A percentile compares a stretch with the other conserved stretches of the same genome.
These are phyloP conservation scores for Protomyctophum bolini DNA, from an alignment of 2,113 vertebrate genomes.

Conservation along the genomic window DNA sequence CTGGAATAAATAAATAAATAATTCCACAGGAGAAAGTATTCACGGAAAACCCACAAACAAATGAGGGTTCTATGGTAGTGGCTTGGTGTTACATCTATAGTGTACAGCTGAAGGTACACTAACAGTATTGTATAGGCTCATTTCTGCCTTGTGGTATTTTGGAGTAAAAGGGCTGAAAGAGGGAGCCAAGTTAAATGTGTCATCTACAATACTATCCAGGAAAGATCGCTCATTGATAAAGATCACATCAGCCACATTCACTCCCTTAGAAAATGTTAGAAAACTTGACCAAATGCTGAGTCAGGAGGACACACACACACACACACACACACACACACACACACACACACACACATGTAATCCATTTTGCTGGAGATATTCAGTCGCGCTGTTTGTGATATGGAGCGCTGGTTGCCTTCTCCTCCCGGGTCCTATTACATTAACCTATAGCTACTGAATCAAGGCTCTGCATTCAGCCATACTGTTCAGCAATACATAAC, in stretches of 20 bases:
- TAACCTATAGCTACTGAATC: slow-evolving; percentile 43
- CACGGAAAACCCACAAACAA: slow-evolving; percentile 9
- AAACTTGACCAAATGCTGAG: slow-evolving; percentile 43
- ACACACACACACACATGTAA: not conserved
- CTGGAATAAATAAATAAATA: not conserved
- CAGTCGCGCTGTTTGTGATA: slow-evolving; percentile 35
- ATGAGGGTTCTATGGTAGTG: slow-evolving; percentile 41
- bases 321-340: too few relatives aligned
- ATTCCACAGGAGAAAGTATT: slow-evolving; percentile 1
- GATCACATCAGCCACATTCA: slow-evolving; percentile 54
- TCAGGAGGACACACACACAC: slow-evolving; percentile 19
- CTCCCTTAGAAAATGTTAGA: slow-evolving; percentile 54
- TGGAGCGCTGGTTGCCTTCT: slow-evolving; percentile 8
- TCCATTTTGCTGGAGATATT: slow-evolving; percentile 45
- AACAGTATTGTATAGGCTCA: slow-evolving; percentile 33
- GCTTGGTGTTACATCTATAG: slow-evolving; percentile 37
- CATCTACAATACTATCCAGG: slow-evolving; percentile 24
- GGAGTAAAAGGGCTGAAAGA: slow-evolving; percentile 2
- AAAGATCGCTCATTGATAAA: slow-evolving; percentile 57
- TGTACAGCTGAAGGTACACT: slow-evolving; percentile 3
- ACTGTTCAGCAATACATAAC: not conserved
- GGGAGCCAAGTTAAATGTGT: slow-evolving; percentile 42
- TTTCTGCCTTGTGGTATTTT: slow-evolving; percentile 40
- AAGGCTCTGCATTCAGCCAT: slow-evolving; percentile 34
- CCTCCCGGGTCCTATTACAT: slow-evolving; percentile 32